Base-by-base conservation (phyloP, 2,888 invertebrate genomes). In the Cataglyphis altisquamis region DNA sequence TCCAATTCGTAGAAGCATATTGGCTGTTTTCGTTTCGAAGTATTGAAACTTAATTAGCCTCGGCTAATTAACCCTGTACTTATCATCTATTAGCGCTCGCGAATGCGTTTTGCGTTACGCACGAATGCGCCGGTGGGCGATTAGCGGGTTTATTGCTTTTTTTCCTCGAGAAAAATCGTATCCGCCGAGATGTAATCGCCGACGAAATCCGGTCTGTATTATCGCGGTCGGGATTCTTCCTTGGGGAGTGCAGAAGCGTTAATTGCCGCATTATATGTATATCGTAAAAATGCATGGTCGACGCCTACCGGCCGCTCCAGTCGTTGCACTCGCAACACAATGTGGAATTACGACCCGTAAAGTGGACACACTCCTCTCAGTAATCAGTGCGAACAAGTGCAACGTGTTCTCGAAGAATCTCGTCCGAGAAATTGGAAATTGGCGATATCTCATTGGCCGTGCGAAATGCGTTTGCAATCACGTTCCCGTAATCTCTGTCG, bases 241-340 rank as follows among this genome's bases (percentile, higher is more conserved):
- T 36, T n/a, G 48, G 36, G 55, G 41, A 60, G 78, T 32, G 55
- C 75, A 60, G 68, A 67, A 82, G 70, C 72, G 73, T 82, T 85
- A 84, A 86, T 86, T 82, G 82, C 75, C 82, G n/a, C 66, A 64
- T 72, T 73, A 81, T 21, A 45, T 60, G 70, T 21, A 45, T 60
- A 72, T 77, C 39, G 21, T 15, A 72, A 83, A 68, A 84, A 72
- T 60, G 67, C 60, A 32, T 2, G 45, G 32, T 32, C 74, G 45
- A 60, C 73, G 74, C 36, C 64, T n/a, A 41, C 21, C 32, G 29
- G 36, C 3, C 48, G 48, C 21, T 64, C 3, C 48, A 48, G 41
- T 41, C 29, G 57, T 21, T 48, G 72, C 68, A 45, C 12, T 52
- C 15, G 57, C 36, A n/a, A 21, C 41, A 12, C n/a, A 36, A 21